These are phyloP conservation scores for Ceratoteleas bidentatus DNA, from an alignment of 1,140 invertebrate species.

Conservation along the genomic window DNA sequence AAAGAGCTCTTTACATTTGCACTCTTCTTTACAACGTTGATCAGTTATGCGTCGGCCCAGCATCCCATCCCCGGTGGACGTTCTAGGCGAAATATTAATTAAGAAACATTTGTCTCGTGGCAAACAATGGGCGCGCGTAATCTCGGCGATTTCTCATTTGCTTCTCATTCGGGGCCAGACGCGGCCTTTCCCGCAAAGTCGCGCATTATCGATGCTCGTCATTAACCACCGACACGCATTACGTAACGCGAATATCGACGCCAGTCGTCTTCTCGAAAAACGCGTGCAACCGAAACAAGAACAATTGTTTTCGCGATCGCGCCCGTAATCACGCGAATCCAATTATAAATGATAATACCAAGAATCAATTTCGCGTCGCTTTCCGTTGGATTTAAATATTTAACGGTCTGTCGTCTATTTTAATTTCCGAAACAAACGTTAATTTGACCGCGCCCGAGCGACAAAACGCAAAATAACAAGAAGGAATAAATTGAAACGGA, in stretches of 20 bases:
- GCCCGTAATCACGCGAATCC: conserved; percentile 13
- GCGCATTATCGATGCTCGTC: conserved; percentile 19
- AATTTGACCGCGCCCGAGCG: conserved; percentile 31
- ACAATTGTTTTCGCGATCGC: conserved; percentile 46
- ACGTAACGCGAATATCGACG: conserved; percentile 25
- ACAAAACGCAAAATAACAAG: conserved; percentile 60
- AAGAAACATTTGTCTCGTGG: neutral
- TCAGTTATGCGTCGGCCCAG: too few species aligned
- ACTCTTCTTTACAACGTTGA: too few species aligned
- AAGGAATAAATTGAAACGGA: conserved; percentile 54
- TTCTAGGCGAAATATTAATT: conserved; percentile 25
- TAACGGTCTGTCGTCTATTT: conserved; percentile 31
- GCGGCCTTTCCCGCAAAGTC: too few species aligned
- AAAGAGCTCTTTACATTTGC: too few species aligned
- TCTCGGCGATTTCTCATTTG: conserved; percentile 7
- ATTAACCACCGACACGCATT: conserved; percentile 11
- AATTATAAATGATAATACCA: conserved; percentile 38
- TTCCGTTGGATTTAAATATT: conserved; percentile 42
- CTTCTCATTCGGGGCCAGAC: too few species aligned
- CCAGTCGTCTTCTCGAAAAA: conserved; percentile 24
- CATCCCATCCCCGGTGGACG: too few species aligned
- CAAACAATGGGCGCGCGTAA: neutral
- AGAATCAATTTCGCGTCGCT: conserved; percentile 17
- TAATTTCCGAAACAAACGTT: conserved; percentile 30
- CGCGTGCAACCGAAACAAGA: too few species aligned